Evolutionary conservation across 1,140 invertebrate species (phyloP).

Genomic region (Melitaea cinxia): DNA sequence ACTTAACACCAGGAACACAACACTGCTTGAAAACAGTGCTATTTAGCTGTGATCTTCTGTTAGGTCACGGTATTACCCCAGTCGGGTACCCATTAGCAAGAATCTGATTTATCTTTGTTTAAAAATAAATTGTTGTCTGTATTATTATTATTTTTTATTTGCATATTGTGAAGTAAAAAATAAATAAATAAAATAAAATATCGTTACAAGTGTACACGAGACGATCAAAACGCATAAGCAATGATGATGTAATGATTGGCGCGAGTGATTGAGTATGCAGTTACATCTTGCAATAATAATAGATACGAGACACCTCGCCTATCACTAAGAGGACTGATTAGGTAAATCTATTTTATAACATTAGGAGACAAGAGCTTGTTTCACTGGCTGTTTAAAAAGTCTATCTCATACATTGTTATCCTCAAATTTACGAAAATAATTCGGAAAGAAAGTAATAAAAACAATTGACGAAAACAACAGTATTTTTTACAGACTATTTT

Average conservation of each 20-base stretch:
- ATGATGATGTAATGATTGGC: conserved; percentile 46
- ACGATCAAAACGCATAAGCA: conserved; percentile 25
- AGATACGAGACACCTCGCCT: conserved; percentile 28
- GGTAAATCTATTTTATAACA: conserved; percentile 4
- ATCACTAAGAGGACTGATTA: conserved; percentile 28
- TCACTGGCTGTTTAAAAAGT: no score
- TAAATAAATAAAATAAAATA: background rate
- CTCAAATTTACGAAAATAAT: no score
- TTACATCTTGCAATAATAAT: conserved; percentile 39
- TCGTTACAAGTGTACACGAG: conserved; percentile 13
- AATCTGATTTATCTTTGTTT: background rate
- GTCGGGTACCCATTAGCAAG: no score
- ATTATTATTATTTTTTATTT: background rate
- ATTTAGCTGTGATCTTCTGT: no score
- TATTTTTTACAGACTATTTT: no score
- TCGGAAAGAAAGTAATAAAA: no score
- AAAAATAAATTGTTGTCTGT: background rate
- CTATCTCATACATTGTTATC: no score
- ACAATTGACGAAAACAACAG: no score
- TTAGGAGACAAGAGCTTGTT: no score
- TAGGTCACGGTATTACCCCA: no score
- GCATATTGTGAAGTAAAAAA: background rate
- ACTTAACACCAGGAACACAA: no score
- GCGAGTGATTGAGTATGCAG: conserved; percentile 40
- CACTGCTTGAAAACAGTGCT: no score